Evolutionary conservation across 2,888 invertebrate species (phyloP).

Genomic region (Ypsolopha sequella): DNA sequence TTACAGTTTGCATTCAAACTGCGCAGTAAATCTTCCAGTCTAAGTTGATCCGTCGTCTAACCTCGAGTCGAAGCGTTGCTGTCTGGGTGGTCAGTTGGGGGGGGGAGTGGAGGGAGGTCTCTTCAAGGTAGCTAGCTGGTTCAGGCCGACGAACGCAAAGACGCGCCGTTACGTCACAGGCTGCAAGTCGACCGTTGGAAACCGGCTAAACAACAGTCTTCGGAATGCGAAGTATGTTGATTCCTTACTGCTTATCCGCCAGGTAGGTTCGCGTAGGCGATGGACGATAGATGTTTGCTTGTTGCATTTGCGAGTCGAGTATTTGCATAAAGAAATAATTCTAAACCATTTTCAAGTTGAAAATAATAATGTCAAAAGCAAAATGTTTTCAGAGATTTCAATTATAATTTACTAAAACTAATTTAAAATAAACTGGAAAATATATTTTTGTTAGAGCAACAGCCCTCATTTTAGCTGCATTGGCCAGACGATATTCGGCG

Average conservation of each 20-base stretch:
- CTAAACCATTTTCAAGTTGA: no score
- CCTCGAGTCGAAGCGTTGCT: slow-evolving; percentile 15
- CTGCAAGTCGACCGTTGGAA: slow-evolving; percentile 37
- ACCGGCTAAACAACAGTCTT: slow-evolving; percentile 64
- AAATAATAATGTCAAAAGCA: no score
- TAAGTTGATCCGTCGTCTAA: slow-evolving; percentile 19
- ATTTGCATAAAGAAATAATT: not conserved
- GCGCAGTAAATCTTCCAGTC: slow-evolving; percentile 26
- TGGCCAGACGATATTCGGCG: not conserved
- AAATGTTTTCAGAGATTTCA: no score
- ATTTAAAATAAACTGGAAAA: no score
- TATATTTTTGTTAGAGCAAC: not conserved
- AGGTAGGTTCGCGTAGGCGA: slow-evolving; percentile 4
- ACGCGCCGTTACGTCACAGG: slow-evolving; percentile 45
- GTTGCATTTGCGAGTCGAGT: not conserved
- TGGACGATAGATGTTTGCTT: not conserved
- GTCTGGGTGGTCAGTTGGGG: slow-evolving; percentile 10
- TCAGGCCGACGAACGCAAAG: slow-evolving; percentile 36
- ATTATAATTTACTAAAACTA: no score
- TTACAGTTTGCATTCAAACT: slow-evolving; percentile 22
- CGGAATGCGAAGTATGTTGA: slow-evolving; percentile 59
- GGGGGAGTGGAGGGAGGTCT: slow-evolving; percentile 19
- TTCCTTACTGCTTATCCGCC: slow-evolving; percentile 23
- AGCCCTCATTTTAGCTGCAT: not conserved
- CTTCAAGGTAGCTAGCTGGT: slow-evolving; percentile 16